A percentile compares a stretch with the other conserved stretches of the same genome.
Evolutionary conservation across 2,888 invertebrate genomes (phyloP).

Genomic region (Euproctis similis): DNA sequence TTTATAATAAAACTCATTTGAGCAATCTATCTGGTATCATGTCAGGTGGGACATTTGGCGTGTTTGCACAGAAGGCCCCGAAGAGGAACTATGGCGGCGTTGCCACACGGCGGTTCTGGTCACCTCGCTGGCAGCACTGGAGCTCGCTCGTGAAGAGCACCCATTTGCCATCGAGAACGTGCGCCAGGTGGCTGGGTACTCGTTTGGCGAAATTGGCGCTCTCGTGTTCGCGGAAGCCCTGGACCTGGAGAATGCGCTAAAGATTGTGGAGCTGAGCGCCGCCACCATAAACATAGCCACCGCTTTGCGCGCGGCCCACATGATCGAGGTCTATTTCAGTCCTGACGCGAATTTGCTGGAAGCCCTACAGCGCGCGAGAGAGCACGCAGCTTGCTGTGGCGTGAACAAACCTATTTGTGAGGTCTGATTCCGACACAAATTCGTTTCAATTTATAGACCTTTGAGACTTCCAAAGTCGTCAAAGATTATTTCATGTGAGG

Average conservation of each 20-base stretch:
- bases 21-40: no score
- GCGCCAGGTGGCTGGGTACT: conserved; percentile 92
- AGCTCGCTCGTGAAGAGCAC: conserved; percentile 86
- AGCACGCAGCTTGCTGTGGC: conserved; percentile 82
- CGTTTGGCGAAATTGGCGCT: conserved; percentile 95
- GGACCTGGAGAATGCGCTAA: conserved; percentile 86
- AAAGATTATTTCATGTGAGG: no score
- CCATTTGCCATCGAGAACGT: conserved; percentile 87
- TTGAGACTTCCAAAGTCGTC: no score
- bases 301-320: conserved; percentile 82
- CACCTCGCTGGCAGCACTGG: conserved; percentile 91
- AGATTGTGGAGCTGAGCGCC: conserved; percentile 85
- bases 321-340: conserved; percentile 86
- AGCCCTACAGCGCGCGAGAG: conserved; percentile 75
- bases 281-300: conserved; percentile 93
- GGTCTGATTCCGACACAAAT: no score
- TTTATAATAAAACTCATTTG: no score
- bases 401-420: conserved; percentile 58
- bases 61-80: conserved; percentile 89
- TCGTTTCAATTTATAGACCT: no score
- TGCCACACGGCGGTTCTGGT: conserved; percentile 94
- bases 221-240: conserved; percentile 83
- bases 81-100: conserved; percentile 82
- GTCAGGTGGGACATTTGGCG: conserved; percentile 88
- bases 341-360: conserved; percentile 72